Evolutionary conservation across 2,113 vertebrate genomes (phyloP).

Genomic region (Tenebrosternarchus preto): DNA sequence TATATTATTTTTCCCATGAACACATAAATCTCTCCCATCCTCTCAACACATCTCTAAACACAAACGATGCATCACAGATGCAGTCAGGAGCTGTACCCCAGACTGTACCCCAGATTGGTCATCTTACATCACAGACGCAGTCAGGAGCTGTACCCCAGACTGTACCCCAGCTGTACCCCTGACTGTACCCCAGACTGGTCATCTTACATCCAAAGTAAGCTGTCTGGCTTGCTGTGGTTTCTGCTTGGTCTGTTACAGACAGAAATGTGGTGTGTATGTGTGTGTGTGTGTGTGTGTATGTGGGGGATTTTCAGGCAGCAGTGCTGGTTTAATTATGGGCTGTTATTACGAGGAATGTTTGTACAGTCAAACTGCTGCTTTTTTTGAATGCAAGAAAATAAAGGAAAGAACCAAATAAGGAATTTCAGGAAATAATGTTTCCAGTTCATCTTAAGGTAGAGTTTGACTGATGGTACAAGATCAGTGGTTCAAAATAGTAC

Average conservation of each 20-base stretch:
- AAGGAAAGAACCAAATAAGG: slow-evolving; percentile 51
- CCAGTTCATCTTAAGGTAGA: no score
- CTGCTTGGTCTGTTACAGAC: slow-evolving; percentile 14
- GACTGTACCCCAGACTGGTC: neutral
- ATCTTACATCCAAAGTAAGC: slow-evolving; percentile 21
- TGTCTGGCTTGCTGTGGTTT: slow-evolving; percentile 6
- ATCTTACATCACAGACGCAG: slow-evolving; percentile 5
- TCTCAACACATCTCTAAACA: neutral
- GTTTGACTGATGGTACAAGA: no score
- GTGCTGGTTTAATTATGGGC: slow-evolving; percentile 39
- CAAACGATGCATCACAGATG: neutral
- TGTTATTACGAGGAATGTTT: slow-evolving; percentile 47
- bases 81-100: slow-evolving; percentile 10
- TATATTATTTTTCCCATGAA: neutral
- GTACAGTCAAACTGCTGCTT: slow-evolving; percentile 35
- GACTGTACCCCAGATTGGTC: no score
- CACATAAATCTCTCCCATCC: neutral
- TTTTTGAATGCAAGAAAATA: neutral
- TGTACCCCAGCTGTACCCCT: neutral
- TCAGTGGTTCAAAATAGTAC: no score
- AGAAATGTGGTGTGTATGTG: neutral
- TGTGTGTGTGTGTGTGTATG: no score
- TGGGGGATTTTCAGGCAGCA: slow-evolving; percentile 25
- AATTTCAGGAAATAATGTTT: slow-evolving; percentile 31
- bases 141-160: slow-evolving; percentile 1